Percentiles rank a stretch among this genome's conserved stretches.
phyloP scores from a whole-genome alignment of 2,888 invertebrate species.

The Cephus sareptanus region DNA sequence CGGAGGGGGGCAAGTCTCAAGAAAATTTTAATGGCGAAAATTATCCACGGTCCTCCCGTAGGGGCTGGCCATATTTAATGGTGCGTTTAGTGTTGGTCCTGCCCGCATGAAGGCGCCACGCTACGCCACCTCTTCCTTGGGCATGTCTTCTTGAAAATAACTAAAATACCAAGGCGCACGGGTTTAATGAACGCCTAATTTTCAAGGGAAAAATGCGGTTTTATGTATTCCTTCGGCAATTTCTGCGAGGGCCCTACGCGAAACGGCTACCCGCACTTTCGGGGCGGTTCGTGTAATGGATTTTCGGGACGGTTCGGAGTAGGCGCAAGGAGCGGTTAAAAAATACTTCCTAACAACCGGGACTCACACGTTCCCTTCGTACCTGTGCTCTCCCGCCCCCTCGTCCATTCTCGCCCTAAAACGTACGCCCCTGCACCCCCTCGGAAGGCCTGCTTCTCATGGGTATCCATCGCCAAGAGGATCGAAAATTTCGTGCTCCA shows the following conservation, averaged over 20 bases:
- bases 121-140: constrained; percentile 18
- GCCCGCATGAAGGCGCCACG: constrained; percentile 25
- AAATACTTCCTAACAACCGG: constrained; percentile 14
- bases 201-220: constrained; percentile 42
- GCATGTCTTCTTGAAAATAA: constrained; percentile 19
- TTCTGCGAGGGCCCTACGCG: constrained; percentile 26
- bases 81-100: constrained; percentile 41
- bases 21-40: constrained; percentile 44
- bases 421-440: constrained; percentile 10
- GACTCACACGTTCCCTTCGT: constrained; percentile 8
- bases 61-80: constrained; percentile 43
- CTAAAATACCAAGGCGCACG: constrained; percentile 25
- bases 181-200: constrained; percentile 50
- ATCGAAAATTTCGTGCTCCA: neutral
- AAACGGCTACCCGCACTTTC: constrained; percentile 11
- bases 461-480: neutral
- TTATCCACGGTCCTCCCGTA: constrained; percentile 39
- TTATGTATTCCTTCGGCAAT: constrained; percentile 40
- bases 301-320: constrained; percentile 24
- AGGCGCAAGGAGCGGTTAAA: constrained; percentile 24
- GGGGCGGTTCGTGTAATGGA: constrained; percentile 13
- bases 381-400: neutral
- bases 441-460: neutral
- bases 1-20: neutral
- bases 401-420: constrained; percentile 7